Evolutionary conservation across 2,113 vertebrate genomes (phyloP).

Genomic region (Romanogobio albipinnatus): DNA sequence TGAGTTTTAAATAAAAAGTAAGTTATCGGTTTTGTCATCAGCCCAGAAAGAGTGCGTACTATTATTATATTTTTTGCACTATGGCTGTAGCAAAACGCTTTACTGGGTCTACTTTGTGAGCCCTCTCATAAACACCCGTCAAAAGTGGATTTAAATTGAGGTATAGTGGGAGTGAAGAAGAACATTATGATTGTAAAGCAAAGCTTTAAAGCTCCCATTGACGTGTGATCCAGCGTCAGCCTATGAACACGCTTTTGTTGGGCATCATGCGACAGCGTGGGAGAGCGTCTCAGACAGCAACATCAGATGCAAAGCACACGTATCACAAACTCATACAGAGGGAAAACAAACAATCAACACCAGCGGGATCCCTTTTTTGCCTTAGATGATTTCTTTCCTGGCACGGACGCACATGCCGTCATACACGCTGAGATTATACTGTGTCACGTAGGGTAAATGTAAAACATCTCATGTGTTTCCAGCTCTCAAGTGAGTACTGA

Average conservation of each 20-base stretch:
- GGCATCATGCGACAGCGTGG: constrained; percentile 28
- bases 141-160: not conserved
- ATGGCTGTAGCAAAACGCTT: not conserved
- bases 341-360: constrained; percentile 8
- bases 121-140: not conserved
- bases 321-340: constrained; percentile 9
- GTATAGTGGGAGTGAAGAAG: not conserved
- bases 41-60: not conserved
- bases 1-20: not conserved
- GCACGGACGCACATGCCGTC: not conserved
- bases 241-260: not conserved
- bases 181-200: constrained; percentile 19
- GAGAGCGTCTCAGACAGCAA: constrained; percentile 31
- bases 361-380: constrained; percentile 25
- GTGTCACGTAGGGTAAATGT: constrained; percentile 27
- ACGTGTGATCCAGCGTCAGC: not conserved
- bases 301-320: constrained; percentile 10
- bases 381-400: constrained; percentile 19
- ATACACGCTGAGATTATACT: constrained; percentile 24
- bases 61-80: not conserved
- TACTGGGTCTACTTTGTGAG: not conserved
- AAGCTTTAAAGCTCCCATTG: not conserved
- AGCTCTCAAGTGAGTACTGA: constrained; percentile 16
- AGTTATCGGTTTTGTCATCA: not conserved
- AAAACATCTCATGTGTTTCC: constrained; percentile 44